A percentile compares a stretch with the other conserved stretches of the same genome.
Conservation (phyloP, 64 coral and sea anemone species). For the Porites australiensis region DNA sequence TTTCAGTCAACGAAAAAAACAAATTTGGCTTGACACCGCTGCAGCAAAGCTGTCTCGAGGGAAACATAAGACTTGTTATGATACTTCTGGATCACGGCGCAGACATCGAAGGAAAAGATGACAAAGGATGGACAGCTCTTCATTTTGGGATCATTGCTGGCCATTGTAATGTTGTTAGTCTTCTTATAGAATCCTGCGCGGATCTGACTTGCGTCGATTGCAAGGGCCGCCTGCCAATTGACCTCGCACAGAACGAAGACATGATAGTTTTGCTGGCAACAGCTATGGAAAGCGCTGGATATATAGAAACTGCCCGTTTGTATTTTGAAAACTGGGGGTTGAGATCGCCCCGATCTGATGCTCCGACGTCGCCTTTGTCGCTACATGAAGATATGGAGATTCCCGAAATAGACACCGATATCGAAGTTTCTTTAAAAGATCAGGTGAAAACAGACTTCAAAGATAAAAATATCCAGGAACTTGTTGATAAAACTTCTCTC, state of each 20-base stretch:
- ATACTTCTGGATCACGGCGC: slow-evolving; percentile 64
- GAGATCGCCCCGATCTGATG: slow-evolving; percentile 1
- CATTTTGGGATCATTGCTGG: slow-evolving; percentile 43
- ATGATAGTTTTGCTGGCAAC: slow-evolving; percentile 63
- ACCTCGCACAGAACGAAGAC: slow-evolving; percentile 37
- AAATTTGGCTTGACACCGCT: slow-evolving; percentile 57
- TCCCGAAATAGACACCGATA: background rate
- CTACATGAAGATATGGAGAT: slow-evolving; percentile 27
- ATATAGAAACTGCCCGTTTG: slow-evolving; percentile 55
- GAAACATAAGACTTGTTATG: slow-evolving; percentile 27
- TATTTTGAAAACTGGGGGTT: slow-evolving; percentile 71
- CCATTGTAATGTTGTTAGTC: slow-evolving; percentile 38
- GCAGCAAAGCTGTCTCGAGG: slow-evolving; percentile 63
- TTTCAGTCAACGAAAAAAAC: slow-evolving; percentile 50
- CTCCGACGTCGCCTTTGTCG: slow-evolving; percentile 36
- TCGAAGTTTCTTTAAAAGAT: background rate
- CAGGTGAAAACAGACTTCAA: background rate
- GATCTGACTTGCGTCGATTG: slow-evolving; percentile 49
- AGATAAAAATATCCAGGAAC: background rate
- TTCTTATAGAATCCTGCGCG: slow-evolving; percentile 65
- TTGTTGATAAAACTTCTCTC: background rate
- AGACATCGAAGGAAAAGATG: slow-evolving; percentile 31
- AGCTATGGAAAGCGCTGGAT: slow-evolving; percentile 48
- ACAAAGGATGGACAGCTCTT: slow-evolving; percentile 50
- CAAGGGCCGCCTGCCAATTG: slow-evolving; percentile 58